Conservation (phyloP, 2,113 vertebrate species). For the Platichthys flesus region DNA sequence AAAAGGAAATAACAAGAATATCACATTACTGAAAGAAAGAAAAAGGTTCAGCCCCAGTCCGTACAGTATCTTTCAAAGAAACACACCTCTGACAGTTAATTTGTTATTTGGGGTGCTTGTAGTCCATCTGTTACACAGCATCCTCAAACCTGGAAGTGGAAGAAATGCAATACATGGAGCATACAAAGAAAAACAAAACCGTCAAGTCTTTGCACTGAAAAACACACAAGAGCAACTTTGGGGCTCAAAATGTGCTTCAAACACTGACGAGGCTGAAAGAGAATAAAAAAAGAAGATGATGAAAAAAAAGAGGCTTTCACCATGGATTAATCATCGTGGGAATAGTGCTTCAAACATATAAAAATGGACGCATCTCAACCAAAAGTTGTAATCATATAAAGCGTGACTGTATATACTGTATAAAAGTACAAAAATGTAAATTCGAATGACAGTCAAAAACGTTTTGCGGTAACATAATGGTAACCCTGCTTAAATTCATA, state of each 20-base stretch:
- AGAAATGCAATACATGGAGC: not conserved
- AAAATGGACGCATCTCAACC: too few relatives aligned
- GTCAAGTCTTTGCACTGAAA: not conserved
- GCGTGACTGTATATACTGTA: too few relatives aligned
- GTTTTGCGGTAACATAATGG: too few relatives aligned
- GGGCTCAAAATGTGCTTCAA: too few relatives aligned
- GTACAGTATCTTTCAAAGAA: too few relatives aligned
- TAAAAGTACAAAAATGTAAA: too few relatives aligned
- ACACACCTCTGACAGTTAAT: slow-evolving; percentile 39
- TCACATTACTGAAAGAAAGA: not conserved
- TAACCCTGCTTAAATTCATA: too few relatives aligned
- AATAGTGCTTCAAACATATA: too few relatives aligned
- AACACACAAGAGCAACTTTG: not conserved
- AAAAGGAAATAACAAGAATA: not conserved
- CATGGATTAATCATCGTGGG: too few relatives aligned
- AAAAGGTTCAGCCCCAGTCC: not conserved
- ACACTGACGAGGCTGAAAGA: too few relatives aligned
- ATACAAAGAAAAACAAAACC: slow-evolving; percentile 8
- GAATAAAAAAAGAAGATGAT: not conserved
- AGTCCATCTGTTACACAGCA: slow-evolving; percentile 32
- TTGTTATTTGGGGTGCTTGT: slow-evolving; percentile 8
- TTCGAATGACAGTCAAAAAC: too few relatives aligned
- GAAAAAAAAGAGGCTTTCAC: not conserved
- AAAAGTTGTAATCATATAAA: too few relatives aligned
- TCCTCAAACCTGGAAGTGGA: slow-evolving; percentile 61